These are phyloP conservation scores for Dinocampus coccinellae DNA, from an alignment of 2,888 invertebrate genomes.

Conservation along the genomic window DNA sequence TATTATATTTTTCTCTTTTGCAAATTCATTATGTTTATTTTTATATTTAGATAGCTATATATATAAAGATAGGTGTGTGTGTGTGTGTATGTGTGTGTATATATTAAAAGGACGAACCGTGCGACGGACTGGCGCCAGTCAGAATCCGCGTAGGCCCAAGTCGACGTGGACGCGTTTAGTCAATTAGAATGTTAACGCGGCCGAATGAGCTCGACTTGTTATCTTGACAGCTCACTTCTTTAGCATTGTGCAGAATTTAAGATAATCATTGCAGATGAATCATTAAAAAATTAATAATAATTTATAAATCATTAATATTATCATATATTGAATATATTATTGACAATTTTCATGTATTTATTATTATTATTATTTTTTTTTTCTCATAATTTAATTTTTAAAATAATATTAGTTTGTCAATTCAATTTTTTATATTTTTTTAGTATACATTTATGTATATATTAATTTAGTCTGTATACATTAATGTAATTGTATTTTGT, in stretches of 20 bases:
- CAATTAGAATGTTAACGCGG: conserved; percentile 54
- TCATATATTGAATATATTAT: too few relatives aligned
- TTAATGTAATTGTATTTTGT: too few relatives aligned
- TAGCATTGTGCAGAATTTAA: conserved; percentile 13
- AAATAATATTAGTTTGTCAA: too few relatives aligned
- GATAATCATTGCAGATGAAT: conserved; percentile 25
- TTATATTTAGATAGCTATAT: neutral
- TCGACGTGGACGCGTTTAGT: conserved; percentile 53
- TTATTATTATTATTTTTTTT: too few relatives aligned
- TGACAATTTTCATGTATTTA: neutral
- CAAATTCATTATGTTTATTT: neutral
- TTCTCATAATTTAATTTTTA: neutral
- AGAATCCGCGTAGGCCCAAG: conserved; percentile 48
- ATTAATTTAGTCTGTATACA: too few relatives aligned
- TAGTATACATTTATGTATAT: too few relatives aligned
- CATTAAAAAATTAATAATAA: conserved; percentile 21
- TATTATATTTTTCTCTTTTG: neutral
- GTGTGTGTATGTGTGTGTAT: neutral
- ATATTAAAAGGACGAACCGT: neutral
- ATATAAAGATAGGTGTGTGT: neutral
- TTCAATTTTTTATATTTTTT: too few relatives aligned
- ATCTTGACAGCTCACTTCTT: conserved; percentile 51
- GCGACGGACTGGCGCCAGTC: conserved; percentile 50
- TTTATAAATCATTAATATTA: too few relatives aligned
- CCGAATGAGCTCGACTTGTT: conserved; percentile 48